Base-by-base conservation (phyloP, 1,140 invertebrate genomes). In the Drosophila funebris region DNA sequence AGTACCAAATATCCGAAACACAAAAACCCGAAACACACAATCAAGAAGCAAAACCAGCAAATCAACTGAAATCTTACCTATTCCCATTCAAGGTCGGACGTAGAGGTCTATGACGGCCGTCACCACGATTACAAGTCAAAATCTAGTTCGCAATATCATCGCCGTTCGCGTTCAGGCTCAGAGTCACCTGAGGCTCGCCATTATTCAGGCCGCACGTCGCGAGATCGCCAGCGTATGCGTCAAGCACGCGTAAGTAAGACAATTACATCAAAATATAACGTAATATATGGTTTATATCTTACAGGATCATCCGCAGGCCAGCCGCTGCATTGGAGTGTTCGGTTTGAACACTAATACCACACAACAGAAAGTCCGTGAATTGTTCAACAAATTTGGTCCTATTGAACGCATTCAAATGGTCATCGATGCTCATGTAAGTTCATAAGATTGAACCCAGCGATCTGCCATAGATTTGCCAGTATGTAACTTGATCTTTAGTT, bases 341-440 rank as follows among this genome's bases (percentile, higher is more conserved):
- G 98, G 98, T 0, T 93, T 99, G 7, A 98, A 96, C 88, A 95
- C 98, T 6, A 96, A 97, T 85, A 99, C 98, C 1, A 96, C 97
- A 0, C 98, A 99, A 91, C 94, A 96, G 66, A 96, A 99, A 90
- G 94, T 99, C n/a, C 95, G 97, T 90, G 96, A 98, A 73, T 96
- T 99, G 44, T 99, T 99, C 91, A 95, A 95, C 29, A 97, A 98
- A 91, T 99, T 96, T 93, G 98, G 98, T 3, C 95, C 95, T 0
- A 95, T 99, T 29, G 97, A 98, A 90, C 95, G 97, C 90, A 96
- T 98, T n/a, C 96, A 98, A 93, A 96, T 99, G 77, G 97, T 99
- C 29, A 97, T 98, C 90, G 98, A 99, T 93, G 97, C 97, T 43
- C 97, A 98, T 95, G 97, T 98, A 93, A 93, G 91, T 74, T 13